These are phyloP conservation scores for Pseudobourletiella spinata DNA, from an alignment of 1,140 invertebrate species.

Conservation along the genomic window DNA sequence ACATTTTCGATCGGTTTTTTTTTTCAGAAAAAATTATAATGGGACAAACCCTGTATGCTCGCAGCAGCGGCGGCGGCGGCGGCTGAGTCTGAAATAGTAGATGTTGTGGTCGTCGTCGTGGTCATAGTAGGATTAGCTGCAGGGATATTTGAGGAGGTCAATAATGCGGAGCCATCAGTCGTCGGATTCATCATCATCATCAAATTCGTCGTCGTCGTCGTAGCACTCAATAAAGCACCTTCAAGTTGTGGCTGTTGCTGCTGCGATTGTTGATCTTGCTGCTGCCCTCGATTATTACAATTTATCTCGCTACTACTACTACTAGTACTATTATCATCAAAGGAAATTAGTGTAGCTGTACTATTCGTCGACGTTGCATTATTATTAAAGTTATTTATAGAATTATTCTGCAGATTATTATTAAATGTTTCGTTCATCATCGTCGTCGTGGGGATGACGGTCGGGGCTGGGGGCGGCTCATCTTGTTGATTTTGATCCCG, in stretches of 20 bases:
- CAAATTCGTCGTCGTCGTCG: background rate
- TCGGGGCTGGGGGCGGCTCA: background rate
- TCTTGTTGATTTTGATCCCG: too few relatives aligned
- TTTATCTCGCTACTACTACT: background rate
- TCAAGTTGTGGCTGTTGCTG: slow-evolving; percentile 1
- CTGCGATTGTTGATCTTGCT: background rate
- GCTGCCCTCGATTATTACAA: background rate
- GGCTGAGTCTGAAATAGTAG: background rate
- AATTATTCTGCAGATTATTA: slow-evolving; percentile 1
- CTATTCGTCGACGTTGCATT: background rate
- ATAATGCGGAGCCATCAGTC: too few relatives aligned
- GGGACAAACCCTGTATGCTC: background rate
- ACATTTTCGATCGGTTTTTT: too few relatives aligned
- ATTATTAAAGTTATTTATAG: slow-evolving; percentile 7
- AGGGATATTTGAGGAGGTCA: too few relatives aligned
- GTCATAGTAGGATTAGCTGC: background rate
- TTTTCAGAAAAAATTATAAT: too few relatives aligned
- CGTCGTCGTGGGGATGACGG: background rate
- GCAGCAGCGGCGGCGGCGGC: background rate
- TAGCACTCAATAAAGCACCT: background rate
- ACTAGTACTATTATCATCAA: background rate
- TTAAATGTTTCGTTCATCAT: background rate
- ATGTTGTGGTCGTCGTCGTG: background rate
- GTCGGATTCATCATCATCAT: too few relatives aligned
- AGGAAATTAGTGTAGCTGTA: slow-evolving; percentile 5